Evolutionary conservation across 2,113 vertebrate genomes (phyloP).

Genomic region (Donacobius atricapilla): DNA sequence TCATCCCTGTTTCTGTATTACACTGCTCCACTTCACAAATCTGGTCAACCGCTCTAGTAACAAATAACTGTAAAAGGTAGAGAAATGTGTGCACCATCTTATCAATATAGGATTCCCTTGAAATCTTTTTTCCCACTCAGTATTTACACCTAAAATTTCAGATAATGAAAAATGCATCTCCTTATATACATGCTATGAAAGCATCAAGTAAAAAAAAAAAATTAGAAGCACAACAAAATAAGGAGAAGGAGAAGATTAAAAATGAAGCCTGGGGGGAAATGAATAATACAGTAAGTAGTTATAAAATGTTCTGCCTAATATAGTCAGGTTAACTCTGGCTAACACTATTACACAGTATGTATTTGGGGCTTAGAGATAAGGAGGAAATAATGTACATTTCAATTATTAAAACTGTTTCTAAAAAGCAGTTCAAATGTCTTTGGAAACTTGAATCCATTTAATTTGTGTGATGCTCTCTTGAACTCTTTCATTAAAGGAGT

Average conservation of each 20-base stretch:
- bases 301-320: conserved; percentile 50
- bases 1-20: not conserved
- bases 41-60: not conserved
- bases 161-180: not conserved
- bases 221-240: not conserved
- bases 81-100: not conserved
- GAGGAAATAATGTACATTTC: conserved; percentile 36
- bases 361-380: conserved; percentile 17
- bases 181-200: not conserved
- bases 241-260: conserved; percentile 23
- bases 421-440: conserved; percentile 25
- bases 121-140: not conserved
- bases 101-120: not conserved
- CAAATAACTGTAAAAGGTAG: not conserved
- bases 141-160: not conserved
- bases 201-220: not conserved
- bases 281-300: conserved; percentile 23
- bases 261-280: not conserved
- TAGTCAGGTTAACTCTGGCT: conserved; percentile 44
- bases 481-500: conserved; percentile 21
- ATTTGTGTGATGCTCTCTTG: not conserved
- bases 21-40: not conserved
- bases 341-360: not conserved
- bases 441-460: conserved; percentile 14
- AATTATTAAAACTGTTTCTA: conserved; percentile 40